Evolutionary conservation across 2,888 invertebrate genomes (phyloP), one percentile per base, ranked within the genome.

Genomic region (Nomada ferruginata): DNA sequence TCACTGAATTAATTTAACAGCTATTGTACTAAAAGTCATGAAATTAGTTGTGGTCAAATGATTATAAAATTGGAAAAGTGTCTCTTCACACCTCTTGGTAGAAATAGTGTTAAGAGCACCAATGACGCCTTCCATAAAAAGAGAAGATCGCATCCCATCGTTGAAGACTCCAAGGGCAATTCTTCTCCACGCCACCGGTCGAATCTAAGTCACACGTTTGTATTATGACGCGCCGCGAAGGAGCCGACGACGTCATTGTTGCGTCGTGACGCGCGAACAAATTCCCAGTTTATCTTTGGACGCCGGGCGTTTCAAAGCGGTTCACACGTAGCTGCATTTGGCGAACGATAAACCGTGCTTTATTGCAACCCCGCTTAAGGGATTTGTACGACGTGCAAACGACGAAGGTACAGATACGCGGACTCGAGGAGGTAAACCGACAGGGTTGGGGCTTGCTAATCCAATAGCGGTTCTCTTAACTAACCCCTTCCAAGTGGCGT

Each of bases 311-410:
- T 70, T 73, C 57, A 65, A 86, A 86, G 75, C 65, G 84, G 76
- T 76, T 81, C 82, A 79, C 87, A 85, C 76, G 86, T 86, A 82
- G 69, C 68, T 86, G 78, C 78, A 75, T 87, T 88, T 76, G 79
- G 87, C 82, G 86, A 90, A 91, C 90, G 89, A 92, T 91, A 91
- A 91, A 92, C 85, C 86, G 88, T 89, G 87, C 87, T 92, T 92
- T 90, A 91, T 91, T 90, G 91, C 89, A 88, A 87, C 79, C 85
- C 88, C 89, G 89, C 90, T 91, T 91, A 91, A 91, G 89, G 89
- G 91, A 92, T 92, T 91, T 91, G 89, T 90, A 92, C 89, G 90
- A 91, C 91, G 91, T 90, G 91, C 90, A 90, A 91, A 91, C 91
- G 89, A 89, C 89, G 88, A 89, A 90, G 90, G 87, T 86, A 89